Evolutionary conservation across 1,140 invertebrate species (phyloP), one percentile per base, ranked within the genome.

Genomic region (Theocolax elegans): DNA sequence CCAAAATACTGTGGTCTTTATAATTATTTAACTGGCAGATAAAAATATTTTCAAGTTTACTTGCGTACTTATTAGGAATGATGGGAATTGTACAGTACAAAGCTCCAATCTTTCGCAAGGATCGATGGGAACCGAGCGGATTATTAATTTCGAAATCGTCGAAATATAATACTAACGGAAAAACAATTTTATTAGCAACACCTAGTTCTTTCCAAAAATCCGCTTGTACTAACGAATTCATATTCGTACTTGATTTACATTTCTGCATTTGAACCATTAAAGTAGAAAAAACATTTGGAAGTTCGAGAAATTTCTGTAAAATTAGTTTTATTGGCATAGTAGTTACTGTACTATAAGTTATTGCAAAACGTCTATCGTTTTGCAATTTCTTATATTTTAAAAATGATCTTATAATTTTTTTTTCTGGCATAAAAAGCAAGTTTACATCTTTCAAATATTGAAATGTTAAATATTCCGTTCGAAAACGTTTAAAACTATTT

Each of bases 21-120:
- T 71, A 56, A 46, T 56, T 68, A 27, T 71, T n/a, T 46, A 72
- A 51, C 46, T 72, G 66, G 40, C 67, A 66, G 3, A 51, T 12
- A 49, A 74, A 72, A 40, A 66, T 67, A 65, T 71, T 74, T 63
- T 74, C 72, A 19, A 74, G 65, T 53, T 67, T 49, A 42, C 59
- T 72, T 10, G 29, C n/a, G 42, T 44, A 69, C 35, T 59, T 19
- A 19, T 62, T 40, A 35, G 73, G 70, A 66, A 74, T 31, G 2
- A 56, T 15, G 25, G 66, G 58, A 31, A 74, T 51, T 35, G 23
- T 56, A 15, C 64, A 51, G 46, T 74, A 74, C 12, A 44, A 1
- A 12, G 62, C 73, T n/a, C 62, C 56, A 38, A 67, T 67, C 70
- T 72, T 74, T 21, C 51, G 42, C 1, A 68, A 62, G 6, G 59